These are phyloP conservation scores for Siniperca knerii DNA, from an alignment of 2,113 vertebrate genomes.

Conservation along the genomic window DNA sequence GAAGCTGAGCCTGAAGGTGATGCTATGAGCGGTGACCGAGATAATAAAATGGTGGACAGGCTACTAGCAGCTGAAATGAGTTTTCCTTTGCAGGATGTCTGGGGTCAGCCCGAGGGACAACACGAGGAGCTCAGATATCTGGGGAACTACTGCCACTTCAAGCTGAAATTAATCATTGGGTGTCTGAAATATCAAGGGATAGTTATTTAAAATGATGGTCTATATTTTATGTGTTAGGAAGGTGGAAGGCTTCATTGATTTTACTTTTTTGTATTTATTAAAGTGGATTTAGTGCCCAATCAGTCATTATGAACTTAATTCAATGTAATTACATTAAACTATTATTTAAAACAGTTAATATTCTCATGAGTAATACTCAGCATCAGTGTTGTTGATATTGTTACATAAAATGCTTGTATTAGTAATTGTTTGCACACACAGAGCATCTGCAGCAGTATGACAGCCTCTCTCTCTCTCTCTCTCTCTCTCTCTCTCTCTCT, in stretches of 20 bases:
- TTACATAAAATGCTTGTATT: not conserved
- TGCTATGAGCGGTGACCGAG: conserved; percentile 31
- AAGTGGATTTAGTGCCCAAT: not conserved
- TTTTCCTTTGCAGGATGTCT: conserved; percentile 35
- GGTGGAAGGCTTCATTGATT: not conserved
- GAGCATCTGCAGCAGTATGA: not conserved
- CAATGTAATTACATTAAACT: not conserved
- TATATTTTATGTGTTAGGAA: not conserved
- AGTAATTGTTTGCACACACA: not conserved
- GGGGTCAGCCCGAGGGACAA: conserved; percentile 32
- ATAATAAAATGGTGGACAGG: conserved; percentile 46
- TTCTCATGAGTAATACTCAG: conserved; percentile 6
- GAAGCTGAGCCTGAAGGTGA: conserved; percentile 40
- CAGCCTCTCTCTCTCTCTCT: not conserved
- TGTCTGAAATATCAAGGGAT: not conserved
- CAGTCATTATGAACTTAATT: not conserved
- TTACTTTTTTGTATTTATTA: not conserved
- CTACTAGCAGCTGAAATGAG: conserved; percentile 39
- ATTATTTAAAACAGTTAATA: conserved; percentile 1
- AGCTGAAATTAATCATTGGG: conserved; percentile 16
- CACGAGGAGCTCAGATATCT: conserved; percentile 30
- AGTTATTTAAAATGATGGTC: not conserved
- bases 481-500: not conserved
- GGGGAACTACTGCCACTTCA: not conserved
- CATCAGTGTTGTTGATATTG: not conserved